Evolutionary conservation across 2,113 vertebrate species (phyloP).

Genomic region (Orthochromis malagaraziensis): DNA sequence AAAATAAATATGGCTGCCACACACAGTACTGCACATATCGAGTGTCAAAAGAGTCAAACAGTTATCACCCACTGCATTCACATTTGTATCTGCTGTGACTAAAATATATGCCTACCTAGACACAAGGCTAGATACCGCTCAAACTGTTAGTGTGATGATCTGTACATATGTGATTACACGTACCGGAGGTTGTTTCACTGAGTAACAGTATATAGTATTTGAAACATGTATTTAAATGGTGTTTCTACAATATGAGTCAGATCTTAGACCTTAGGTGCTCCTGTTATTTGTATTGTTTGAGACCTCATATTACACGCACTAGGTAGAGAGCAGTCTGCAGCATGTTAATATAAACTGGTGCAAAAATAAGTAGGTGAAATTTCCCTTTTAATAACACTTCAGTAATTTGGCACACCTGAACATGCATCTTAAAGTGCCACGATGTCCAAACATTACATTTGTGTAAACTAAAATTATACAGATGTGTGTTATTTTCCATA

Average conservation of each 20-base stretch:
- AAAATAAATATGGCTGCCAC: neutral
- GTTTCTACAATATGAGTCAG: neutral
- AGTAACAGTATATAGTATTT: neutral
- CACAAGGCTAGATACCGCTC: fast-evolving
- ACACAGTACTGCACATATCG: neutral
- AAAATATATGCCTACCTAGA: neutral
- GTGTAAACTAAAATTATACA: fast-evolving
- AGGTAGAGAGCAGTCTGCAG: neutral
- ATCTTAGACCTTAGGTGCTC: neutral
- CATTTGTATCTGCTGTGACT: neutral
- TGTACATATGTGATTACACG: neutral
- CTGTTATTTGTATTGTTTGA: neutral
- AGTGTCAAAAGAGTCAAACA: neutral
- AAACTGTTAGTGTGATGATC: neutral
- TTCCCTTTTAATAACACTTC: neutral
- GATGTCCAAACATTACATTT: neutral
- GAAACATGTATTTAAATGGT: neutral
- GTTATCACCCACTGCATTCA: neutral
- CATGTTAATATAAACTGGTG: neutral
- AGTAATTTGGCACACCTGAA: neutral
- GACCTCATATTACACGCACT: neutral
- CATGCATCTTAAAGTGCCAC: neutral
- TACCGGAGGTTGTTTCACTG: fast-evolving
- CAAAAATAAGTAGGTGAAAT: neutral
- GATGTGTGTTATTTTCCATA: neutral